These are phyloP conservation scores for Tadarida brasiliensis DNA, from an alignment of 2,797 vertebrate species.

Conservation along the genomic window DNA sequence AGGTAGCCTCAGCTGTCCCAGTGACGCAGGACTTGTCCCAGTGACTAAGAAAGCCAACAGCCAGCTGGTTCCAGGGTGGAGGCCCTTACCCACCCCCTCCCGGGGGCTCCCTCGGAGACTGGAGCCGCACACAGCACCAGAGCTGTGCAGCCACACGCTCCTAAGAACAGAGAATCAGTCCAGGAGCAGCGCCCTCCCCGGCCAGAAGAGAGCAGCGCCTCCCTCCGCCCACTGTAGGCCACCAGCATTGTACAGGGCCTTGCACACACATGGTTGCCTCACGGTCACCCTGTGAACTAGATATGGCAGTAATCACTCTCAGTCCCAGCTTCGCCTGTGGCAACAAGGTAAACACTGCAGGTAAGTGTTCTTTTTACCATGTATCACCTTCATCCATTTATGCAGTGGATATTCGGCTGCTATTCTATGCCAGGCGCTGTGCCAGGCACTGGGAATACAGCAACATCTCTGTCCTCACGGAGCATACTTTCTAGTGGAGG, in stretches of 20 bases:
- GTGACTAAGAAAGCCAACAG: neutral
- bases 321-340: neutral
- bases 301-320: neutral
- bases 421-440: neutral
- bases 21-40: neutral
- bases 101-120: too few relatives aligned
- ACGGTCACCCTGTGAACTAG: neutral
- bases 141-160: neutral
- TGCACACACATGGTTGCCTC: fast-evolving
- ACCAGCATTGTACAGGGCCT: fast-evolving
- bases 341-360: neutral
- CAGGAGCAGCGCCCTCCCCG: neutral
- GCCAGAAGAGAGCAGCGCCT: neutral
- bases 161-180: too few relatives aligned
- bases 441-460: neutral
- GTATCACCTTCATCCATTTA: neutral
- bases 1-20: neutral
- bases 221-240: fast-evolving
- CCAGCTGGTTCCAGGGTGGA: fast-evolving
- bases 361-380: neutral
- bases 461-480: neutral
- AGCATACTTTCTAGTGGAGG: neutral
- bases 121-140: fast-evolving
- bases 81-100: neutral
- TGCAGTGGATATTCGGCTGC: neutral